Conservation (phyloP, 2,797 vertebrate species). For the Anomalospiza imberbis region DNA sequence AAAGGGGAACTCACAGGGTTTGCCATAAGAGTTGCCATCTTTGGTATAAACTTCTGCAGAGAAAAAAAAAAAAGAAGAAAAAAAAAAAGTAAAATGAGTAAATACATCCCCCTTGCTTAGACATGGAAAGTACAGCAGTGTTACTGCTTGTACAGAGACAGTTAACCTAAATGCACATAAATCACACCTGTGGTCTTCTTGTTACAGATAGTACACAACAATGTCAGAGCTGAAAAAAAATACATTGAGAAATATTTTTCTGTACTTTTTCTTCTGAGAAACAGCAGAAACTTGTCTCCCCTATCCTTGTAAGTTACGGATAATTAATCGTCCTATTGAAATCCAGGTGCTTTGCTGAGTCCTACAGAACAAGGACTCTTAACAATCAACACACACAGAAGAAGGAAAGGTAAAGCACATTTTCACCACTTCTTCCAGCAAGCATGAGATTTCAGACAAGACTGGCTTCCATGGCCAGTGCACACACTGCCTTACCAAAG, state of each 20-base stretch:
- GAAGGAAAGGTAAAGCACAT: not conserved
- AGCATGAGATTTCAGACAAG: not conserved
- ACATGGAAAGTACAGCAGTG: not conserved
- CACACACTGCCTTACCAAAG: not conserved
- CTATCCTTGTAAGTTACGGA: not conserved
- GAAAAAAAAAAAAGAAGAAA: not conserved
- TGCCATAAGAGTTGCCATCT: slow-evolving; percentile 85
- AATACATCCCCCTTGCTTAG: not conserved
- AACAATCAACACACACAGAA: not conserved
- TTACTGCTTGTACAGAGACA: not conserved
- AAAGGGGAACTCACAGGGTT: slow-evolving; percentile 90
- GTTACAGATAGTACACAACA: not conserved
- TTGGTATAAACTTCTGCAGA: slow-evolving; percentile 85
- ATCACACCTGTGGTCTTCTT: not conserved
- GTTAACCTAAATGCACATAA: not conserved
- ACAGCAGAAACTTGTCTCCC: not conserved
- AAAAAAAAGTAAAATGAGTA: not conserved
- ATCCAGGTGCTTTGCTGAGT: not conserved
- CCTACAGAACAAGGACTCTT: not conserved
- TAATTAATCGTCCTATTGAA: not conserved
- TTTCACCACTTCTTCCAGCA: not conserved
- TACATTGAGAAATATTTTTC: not conserved
- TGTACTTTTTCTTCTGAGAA: not conserved
- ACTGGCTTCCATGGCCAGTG: not conserved
- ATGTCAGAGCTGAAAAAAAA: not conserved